A percentile compares a stretch with the other conserved stretches of the same genome.
Evolutionary conservation across 92 coral and sea anemone genomes (phyloP).

Genomic region (Porites lobata): DNA sequence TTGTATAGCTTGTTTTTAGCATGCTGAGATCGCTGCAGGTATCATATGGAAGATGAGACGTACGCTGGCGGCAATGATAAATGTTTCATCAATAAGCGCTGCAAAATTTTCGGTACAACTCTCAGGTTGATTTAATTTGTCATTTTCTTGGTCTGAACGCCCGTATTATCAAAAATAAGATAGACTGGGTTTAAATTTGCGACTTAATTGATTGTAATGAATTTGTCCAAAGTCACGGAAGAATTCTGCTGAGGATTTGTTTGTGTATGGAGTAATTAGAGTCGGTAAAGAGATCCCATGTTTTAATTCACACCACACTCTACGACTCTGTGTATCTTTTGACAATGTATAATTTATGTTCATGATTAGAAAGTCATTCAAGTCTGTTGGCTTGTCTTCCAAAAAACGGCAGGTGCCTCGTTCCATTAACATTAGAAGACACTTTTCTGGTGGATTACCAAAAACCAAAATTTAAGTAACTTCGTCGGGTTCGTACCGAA

Average conservation of each 20-base stretch:
- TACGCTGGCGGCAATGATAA: not conserved
- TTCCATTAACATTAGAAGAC: not conserved
- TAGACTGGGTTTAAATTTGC: not conserved
- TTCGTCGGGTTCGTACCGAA: not conserved
- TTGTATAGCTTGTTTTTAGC: not conserved
- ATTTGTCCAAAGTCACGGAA: not conserved
- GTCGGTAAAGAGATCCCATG: not conserved
- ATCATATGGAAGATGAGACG: not conserved
- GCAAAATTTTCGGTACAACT: not conserved
- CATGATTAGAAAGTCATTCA: conserved; percentile 15
- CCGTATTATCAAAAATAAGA: not conserved
- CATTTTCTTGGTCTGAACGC: not conserved
- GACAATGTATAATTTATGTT: conserved; percentile 33
- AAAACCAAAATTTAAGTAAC: not conserved
- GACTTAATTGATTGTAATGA: too few relatives aligned
- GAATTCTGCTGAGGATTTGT: not conserved
- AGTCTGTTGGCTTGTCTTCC: conserved; percentile 9
- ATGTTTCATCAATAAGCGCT: not conserved
- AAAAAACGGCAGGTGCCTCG: conserved; percentile 19
- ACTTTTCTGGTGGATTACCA: not conserved
- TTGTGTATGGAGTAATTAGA: not conserved
- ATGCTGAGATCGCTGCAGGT: not conserved
- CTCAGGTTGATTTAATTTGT: not conserved
- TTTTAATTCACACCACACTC: not conserved
- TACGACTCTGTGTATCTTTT: too few relatives aligned